A percentile compares a stretch with the other conserved stretches of the same genome.
phyloP scores from a whole-genome alignment of 1,140 invertebrate species.

The Drosophila repletoides region DNA sequence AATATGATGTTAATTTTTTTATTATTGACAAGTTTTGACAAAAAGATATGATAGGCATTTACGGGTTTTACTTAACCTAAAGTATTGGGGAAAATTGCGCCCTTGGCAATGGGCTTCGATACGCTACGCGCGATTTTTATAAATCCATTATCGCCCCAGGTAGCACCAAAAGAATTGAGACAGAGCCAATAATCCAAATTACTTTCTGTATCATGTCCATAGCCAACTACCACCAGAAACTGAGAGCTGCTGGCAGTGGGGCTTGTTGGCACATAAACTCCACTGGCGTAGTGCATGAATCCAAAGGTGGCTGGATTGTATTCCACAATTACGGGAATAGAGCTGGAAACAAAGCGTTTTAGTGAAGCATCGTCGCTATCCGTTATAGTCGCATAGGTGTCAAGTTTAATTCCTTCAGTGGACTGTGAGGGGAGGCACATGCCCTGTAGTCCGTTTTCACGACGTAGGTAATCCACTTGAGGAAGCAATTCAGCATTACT shows the following conservation, averaged over 20 bases:
- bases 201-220: conserved; percentile 85
- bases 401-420: conserved; percentile 16
- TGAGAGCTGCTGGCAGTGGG: conserved; percentile 51
- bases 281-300: conserved; percentile 91
- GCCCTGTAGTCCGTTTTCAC: conserved; percentile 82
- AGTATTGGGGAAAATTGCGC: conserved; percentile 76
- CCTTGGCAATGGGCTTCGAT: conserved; percentile 86
- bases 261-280: conserved; percentile 82
- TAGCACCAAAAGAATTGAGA: conserved; percentile 89
- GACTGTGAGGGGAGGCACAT: conserved; percentile 84
- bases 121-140: conserved; percentile 93
- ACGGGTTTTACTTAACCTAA: neutral
- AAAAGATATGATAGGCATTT: no score
- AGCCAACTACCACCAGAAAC: conserved; percentile 85
- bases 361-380: conserved; percentile 88
- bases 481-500: conserved; percentile 83
- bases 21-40: no score
- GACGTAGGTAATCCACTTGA: conserved; percentile 83
- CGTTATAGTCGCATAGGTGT: conserved; percentile 75
- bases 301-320: conserved; percentile 91
- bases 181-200: conserved; percentile 85
- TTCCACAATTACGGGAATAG: conserved; percentile 88
- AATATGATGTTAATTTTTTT: no score
- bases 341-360: conserved; percentile 87
- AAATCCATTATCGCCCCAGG: conserved; percentile 94